phyloP scores from a whole-genome alignment of 2,113 vertebrate species.

The Meriones unguiculatus region DNA sequence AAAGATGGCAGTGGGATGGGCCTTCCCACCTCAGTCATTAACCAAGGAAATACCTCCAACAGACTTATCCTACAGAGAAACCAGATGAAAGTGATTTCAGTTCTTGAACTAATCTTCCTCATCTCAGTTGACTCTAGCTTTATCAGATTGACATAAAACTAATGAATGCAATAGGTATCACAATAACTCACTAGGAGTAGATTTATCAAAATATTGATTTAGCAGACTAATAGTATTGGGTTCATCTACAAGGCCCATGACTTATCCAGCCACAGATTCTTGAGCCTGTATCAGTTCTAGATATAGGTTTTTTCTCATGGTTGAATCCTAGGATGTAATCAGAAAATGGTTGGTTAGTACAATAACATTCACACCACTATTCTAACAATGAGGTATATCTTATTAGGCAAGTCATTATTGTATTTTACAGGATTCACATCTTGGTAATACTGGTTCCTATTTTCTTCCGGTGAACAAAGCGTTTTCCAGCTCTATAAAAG shows the following conservation, averaged over 20 bases:
- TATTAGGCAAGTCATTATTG: not conserved
- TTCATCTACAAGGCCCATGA: not conserved
- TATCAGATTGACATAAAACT: not conserved
- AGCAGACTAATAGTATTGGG: not conserved
- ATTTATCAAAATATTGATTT: not conserved
- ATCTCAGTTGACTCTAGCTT: not conserved
- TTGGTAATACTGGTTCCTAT: not conserved
- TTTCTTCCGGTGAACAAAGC: not conserved
- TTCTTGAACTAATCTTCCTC: not conserved
- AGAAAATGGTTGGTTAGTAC: not conserved
- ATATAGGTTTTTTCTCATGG: not conserved
- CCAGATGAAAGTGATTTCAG: not conserved
- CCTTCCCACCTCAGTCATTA: not conserved
- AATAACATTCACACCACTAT: not conserved
- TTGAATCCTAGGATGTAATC: not conserved
- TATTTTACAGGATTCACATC: not conserved
- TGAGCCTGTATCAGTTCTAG: not conserved
- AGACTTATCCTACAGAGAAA: not conserved
- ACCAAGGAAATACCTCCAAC: not conserved
- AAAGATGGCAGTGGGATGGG: not conserved
- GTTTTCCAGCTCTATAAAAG: not conserved
- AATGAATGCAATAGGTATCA: not conserved
- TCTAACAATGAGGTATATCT: not conserved
- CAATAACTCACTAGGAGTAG: not conserved
- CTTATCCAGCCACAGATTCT: not conserved